phyloP scores from a whole-genome alignment of 35 echinoderm and acorn worm genomes.

The Antedon bifida region DNA sequence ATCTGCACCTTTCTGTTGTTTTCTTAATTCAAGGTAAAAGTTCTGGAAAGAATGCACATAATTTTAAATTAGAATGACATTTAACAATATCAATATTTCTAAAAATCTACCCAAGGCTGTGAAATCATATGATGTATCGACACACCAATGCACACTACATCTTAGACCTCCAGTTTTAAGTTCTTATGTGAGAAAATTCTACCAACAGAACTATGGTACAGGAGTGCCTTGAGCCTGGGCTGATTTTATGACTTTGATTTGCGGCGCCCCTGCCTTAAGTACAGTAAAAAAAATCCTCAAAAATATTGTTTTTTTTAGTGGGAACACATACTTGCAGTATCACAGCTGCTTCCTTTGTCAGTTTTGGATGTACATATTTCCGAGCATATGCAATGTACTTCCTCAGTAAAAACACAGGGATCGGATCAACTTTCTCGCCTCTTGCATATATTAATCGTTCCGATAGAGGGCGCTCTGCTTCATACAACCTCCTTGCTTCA shows the following conservation, averaged over 20 bases:
- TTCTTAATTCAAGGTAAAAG: conserved; percentile 91
- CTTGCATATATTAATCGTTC: conserved; percentile 64
- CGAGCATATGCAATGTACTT: conserved; percentile 98
- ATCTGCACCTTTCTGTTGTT: conserved; percentile 63
- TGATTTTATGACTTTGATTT: too few species aligned
- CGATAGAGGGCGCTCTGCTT: conserved; percentile 52
- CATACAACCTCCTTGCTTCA: conserved; percentile 24
- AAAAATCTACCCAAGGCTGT: too few species aligned
- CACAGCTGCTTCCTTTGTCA: conserved; percentile 53
- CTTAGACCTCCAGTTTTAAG: too few species aligned
- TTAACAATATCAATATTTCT: too few species aligned
- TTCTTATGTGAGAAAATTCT: too few species aligned
- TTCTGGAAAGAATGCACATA: conserved; percentile 19
- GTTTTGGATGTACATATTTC: conserved; percentile 90
- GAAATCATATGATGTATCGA: too few species aligned
- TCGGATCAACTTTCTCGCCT: conserved; percentile 61
- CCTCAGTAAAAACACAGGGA: conserved; percentile 71
- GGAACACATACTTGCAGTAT: conserved; percentile 57
- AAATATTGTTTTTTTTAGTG: too few species aligned
- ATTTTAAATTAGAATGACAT: background rate
- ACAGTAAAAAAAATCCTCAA: too few species aligned
- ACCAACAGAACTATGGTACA: too few species aligned
- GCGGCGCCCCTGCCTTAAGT: too few species aligned
- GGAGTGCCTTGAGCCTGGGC: too few species aligned
- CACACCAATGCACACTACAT: too few species aligned